Evolutionary conservation across 2,113 vertebrate genomes (phyloP), one percentile per base, ranked within the genome.

Genomic region (Sitta europaea): DNA sequence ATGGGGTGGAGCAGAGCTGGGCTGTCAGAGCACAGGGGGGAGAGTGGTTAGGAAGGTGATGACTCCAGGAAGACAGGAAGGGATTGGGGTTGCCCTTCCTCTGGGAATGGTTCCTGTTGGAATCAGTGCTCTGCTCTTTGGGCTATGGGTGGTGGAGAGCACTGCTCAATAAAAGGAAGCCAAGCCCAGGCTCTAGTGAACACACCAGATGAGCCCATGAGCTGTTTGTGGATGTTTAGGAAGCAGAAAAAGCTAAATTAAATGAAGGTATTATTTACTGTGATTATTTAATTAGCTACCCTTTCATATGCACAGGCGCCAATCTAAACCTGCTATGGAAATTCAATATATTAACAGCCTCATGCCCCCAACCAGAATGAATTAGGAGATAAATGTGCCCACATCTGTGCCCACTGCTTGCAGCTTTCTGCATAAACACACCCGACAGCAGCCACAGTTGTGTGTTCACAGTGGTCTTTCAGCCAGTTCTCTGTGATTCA

Each of bases 401-500:
- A 59, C 82, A 74, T 74, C 63, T 90, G 43, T 94, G 87, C 85
- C 51, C 84, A 66, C 71, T 82, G 70, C 77, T 91, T 90, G 73
- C 59, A 66, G 14, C 78, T 61, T 82, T 73, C 63, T 83, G 51
- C 63, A 36, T 87, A 68, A 87, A 83, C 83, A 38, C 79, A 76
- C 67, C 88, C 79, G 67, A 59, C 67, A 94, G 91, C 95, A 93
- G 79, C 83, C 71, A 86, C 75, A 88, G 75, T 94, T 91, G 63
- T 95, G 88, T 96, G 91, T 96, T 96, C 66, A 23, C 9, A 80
- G 55, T 90, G 85, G 81, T 88, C 90, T 91, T 93, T 21, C 63
- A 85, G 82, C 90, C 94, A 93, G 24, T 58, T 95, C 85, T 96
- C 87, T 91, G 94, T 96, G 94, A 55, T 95, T 94, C 92, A 93